Evolutionary conservation across 2,888 invertebrate species (phyloP).

Genomic region (Himalopsyche anomala): DNA sequence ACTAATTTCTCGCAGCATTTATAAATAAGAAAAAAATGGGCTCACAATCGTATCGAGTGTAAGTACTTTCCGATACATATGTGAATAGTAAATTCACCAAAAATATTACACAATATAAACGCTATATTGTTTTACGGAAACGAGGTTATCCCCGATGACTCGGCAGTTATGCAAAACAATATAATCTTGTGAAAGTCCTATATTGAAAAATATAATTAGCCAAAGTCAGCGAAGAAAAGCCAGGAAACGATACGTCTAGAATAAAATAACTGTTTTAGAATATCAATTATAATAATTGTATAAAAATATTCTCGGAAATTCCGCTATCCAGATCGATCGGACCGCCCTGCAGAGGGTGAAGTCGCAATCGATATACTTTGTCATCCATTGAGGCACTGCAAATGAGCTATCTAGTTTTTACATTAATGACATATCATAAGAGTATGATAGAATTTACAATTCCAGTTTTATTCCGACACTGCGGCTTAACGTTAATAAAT

Average conservation of each 20-base stretch:
- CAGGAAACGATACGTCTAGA: no score
- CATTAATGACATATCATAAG: constrained; percentile 59
- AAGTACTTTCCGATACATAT: background rate
- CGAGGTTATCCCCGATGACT: no score
- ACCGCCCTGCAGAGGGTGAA: background rate
- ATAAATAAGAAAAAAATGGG: background rate
- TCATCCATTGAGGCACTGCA: constrained; percentile 55
- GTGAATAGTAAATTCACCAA: no score
- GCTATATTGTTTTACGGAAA: no score
- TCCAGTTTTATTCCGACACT: background rate
- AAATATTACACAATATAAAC: no score
- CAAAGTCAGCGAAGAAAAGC: no score
- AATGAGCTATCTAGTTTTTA: constrained; percentile 47
- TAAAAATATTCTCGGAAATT: background rate
- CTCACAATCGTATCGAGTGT: background rate
- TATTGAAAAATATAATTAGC: background rate
- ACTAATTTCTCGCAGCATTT: background rate
- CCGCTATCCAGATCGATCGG: background rate
- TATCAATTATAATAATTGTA: background rate
- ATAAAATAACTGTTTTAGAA: no score
- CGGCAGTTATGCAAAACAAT: no score
- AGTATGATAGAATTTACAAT: constrained; percentile 56
- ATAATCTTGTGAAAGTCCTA: background rate
- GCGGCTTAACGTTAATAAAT: background rate
- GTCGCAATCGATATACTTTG: constrained; percentile 21